Evolutionary conservation across 1,140 invertebrate genomes (phyloP), one percentile per base, ranked within the genome.

Genomic region (Eulimnadia texana): DNA sequence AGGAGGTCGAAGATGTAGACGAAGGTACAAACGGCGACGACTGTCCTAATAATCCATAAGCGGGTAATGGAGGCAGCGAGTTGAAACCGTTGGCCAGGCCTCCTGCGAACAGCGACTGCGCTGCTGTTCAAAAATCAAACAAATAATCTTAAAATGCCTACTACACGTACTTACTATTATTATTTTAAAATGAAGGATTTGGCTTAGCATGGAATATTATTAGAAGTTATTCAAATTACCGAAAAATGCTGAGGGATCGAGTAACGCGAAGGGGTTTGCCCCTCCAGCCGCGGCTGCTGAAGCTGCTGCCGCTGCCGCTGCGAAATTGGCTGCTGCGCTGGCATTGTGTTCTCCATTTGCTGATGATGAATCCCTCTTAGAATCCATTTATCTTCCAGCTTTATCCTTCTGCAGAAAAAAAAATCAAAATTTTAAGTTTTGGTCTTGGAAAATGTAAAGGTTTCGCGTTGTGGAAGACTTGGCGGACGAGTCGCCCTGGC

Each of bases 61-160:
- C 60, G 28, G 42, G 24, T 23, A 60, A 47, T 19, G 52, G 52
- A 61, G 55, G 20, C 60, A 61, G 51, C 2, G 60, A 27, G 52
- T 61, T 61, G 60, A 50, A 61, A 58, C 60, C 50, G 24, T 22
- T 50, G 16, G 60, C 24, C n/a, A 57, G 25, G 22, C 52, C 60
- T 47, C 42, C 60, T 9, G 52, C 60, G 27, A 61, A 61, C 20
- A 61, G 11, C 60, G 60, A 61, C 33, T 61, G 60, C 19, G 60
- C 60, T 61, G 27, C 47, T 50, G 23, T 29, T 53, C 3, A 61
- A 16, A 49, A 28, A 19, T 55, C 53, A 57, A 20, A 33, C 25
- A 28, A 57, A 25, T 22, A 33, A 11, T 27, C 22, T 27, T 9
- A 3, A 19, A 52, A 52, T 47, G 42, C 42, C 42, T n/a, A n/a